phyloP scores from a whole-genome alignment of 2,113 vertebrate genomes.

The Dromiciops gliroides region DNA sequence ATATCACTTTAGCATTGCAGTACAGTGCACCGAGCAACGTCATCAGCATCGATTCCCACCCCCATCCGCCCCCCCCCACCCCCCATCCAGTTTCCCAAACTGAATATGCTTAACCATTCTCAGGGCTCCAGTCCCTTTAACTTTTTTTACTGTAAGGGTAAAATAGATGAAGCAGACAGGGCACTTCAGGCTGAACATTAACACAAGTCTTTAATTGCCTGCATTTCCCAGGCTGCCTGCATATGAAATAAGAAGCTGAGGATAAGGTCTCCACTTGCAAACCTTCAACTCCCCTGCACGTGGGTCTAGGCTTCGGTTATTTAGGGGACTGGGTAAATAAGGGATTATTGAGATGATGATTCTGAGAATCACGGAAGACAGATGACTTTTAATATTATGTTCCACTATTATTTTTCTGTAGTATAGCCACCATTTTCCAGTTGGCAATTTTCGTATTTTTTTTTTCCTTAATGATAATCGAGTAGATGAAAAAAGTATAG shows the following conservation, averaged over 20 bases:
- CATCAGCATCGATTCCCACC: conserved; percentile 83
- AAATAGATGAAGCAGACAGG: conserved; percentile 66
- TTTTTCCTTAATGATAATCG: conserved; percentile 44
- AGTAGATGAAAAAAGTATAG: conserved; percentile 70
- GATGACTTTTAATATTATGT: conserved; percentile 65
- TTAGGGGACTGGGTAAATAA: conserved; percentile 73
- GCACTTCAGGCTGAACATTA: conserved; percentile 74
- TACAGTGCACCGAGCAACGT: conserved; percentile 82
- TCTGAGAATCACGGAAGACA: conserved; percentile 60
- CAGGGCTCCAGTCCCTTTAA: conserved; percentile 75
- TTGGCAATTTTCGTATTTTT: conserved; percentile 61
- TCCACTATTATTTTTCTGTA: conserved; percentile 49
- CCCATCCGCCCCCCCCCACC: background rate
- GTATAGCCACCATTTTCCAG: conserved; percentile 59
- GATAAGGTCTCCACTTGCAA: conserved; percentile 80
- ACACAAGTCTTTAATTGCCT: conserved; percentile 81
- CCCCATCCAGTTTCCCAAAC: conserved; percentile 71
- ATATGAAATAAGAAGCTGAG: conserved; percentile 79
- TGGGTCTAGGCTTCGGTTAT: conserved; percentile 81
- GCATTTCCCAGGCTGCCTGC: conserved; percentile 81
- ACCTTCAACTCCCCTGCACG: conserved; percentile 83
- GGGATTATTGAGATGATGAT: conserved; percentile 66
- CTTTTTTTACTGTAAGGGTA: conserved; percentile 77
- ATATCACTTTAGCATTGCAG: conserved; percentile 86
- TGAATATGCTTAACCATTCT: conserved; percentile 78